A percentile compares a stretch with the other conserved stretches of the same genome.
phyloP scores from a whole-genome alignment of 2,113 vertebrate species.

The Kobus ellipsiprymnus region DNA sequence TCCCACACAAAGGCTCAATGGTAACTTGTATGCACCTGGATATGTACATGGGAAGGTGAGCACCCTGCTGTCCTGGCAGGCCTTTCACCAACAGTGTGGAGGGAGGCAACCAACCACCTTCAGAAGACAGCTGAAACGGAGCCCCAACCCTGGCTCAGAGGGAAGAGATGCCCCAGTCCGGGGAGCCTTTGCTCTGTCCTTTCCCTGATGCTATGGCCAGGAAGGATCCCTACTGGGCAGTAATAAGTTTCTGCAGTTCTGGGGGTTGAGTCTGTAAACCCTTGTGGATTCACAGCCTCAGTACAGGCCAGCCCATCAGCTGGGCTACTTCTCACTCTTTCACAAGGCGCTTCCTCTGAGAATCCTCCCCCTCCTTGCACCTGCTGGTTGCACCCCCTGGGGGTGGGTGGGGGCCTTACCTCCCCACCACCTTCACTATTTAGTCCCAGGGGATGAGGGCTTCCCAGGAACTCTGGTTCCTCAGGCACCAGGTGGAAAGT shows the following conservation, averaged over 20 bases:
- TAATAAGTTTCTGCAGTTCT: neutral
- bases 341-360: neutral
- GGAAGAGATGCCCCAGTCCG: rapidly evolving
- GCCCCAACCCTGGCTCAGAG: neutral
- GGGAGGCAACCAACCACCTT: too few relatives aligned
- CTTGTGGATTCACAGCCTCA: neutral
- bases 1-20: rapidly evolving
- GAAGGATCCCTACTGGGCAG: neutral
- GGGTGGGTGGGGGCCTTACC: rapidly evolving
- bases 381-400: rapidly evolving
- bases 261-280: too few relatives aligned
- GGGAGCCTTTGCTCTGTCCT: rapidly evolving
- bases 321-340: neutral
- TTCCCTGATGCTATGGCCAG: neutral
- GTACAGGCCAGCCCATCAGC: neutral
- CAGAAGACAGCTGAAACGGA: neutral
- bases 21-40: too few relatives aligned
- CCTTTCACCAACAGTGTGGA: neutral
- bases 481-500: neutral
- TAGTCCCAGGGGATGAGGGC: neutral
- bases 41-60: too few relatives aligned
- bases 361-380: neutral
- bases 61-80: neutral
- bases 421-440: neutral
- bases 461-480: neutral